Base-by-base conservation (phyloP, 2,888 invertebrate species). In the Abrostola tripartita region DNA sequence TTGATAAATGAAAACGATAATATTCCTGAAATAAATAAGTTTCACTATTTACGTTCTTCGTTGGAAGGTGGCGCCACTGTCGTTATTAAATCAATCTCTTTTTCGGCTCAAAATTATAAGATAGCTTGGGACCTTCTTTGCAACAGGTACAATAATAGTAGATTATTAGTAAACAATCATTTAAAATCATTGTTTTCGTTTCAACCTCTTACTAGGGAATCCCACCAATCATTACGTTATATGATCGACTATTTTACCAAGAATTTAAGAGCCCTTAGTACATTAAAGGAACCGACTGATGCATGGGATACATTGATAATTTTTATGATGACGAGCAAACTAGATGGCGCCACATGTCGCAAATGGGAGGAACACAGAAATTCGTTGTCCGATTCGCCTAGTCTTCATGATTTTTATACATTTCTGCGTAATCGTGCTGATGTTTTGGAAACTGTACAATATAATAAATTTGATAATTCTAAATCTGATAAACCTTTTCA, bases 151-250 rank as follows among this genome's bases (percentile, higher is more conserved):
- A 57, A 80, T 40, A 80, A 76, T 35, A 61, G 68, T 7, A 63
- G 68, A 5, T 12, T 81, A 7, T 49, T 81, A 6, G 35, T 77
- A 9, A 74, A 77, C 50, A 70, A 77, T 51, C 79, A 79, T 42
- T 55, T 78, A 6, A 60, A 78, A 10, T 63, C 75, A 0, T 63
- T 80, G 49, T 79, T 80, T 63, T 68, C 65, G 38, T 38, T 75
- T 38, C 61, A 76, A 37, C n/a, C 35, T 5, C 63, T 77, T 53
- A 24, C 49, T 9, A 68, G 37, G 47, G 74, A 79, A 56, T 79
- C 71, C 6, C 44, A 57, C 50, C 47, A 9, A 0, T 52, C 54
- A 0, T 47, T 76, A 37, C 66, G 76, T 12, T 42, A 71, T 9
- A 37, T 82, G 14, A 55, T 70, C 14, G 76, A 78, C 12, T 52